Evolutionary conservation across 2,797 vertebrate genomes (phyloP).

Genomic region (Brachyrhaphis roseni): DNA sequence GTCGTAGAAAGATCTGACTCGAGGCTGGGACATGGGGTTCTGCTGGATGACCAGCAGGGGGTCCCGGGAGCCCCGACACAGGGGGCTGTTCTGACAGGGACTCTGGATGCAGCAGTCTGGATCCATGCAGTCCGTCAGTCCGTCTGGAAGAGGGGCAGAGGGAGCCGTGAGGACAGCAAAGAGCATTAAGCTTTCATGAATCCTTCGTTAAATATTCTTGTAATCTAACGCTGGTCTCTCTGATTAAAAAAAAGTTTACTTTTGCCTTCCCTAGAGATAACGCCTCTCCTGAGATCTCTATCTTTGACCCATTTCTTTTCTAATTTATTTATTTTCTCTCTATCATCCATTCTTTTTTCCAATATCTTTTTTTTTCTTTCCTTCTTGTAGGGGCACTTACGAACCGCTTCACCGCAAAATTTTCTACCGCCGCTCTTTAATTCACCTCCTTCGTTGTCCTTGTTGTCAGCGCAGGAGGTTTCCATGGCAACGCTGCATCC

Average conservation of each 20-base stretch:
- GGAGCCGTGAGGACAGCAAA: constrained; percentile 7
- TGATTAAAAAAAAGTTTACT: constrained; percentile 22
- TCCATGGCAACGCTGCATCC: constrained; percentile 99
- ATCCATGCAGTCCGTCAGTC: constrained; percentile 97
- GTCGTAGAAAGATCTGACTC: constrained; percentile 93
- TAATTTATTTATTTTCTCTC: constrained; percentile 26
- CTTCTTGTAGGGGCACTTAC: not conserved
- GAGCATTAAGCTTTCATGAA: not conserved
- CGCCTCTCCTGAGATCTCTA: constrained; percentile 34
- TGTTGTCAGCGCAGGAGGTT: constrained; percentile 97
- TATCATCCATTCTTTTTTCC: constrained; percentile 19
- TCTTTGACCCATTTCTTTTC: constrained; percentile 31
- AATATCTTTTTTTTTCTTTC: not conserved
- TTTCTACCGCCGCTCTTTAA: not conserved
- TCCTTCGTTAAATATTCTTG: constrained; percentile 32
- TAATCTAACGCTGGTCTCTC: constrained; percentile 28
- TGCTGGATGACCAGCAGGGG: constrained; percentile 95
- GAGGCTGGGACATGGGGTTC: constrained; percentile 80
- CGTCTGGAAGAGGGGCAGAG: constrained; percentile 81
- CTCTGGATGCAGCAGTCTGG: constrained; percentile 98
- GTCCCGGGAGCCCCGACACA: constrained; percentile 95
- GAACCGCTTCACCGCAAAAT: not conserved
- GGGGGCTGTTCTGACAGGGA: constrained; percentile 91
- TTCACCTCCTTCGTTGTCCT: constrained; percentile 99
- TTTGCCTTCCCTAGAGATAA: constrained; percentile 13